A percentile compares a stretch with the other conserved stretches of the same genome.
Conservation (phyloP, 2,797 vertebrate genomes). For the Tauraco hartlaubi region DNA sequence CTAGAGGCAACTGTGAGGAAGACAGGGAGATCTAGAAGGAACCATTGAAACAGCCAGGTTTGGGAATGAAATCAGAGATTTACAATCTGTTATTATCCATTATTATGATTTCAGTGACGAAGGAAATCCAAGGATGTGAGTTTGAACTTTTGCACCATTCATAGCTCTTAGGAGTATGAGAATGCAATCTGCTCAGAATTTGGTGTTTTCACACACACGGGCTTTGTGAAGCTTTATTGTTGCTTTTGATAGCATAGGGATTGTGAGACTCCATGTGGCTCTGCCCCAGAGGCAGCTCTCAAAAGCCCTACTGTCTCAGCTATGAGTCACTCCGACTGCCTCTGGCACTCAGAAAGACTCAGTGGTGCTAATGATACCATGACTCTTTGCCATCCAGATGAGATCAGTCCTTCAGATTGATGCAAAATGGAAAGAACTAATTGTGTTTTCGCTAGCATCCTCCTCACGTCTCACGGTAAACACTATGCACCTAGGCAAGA, state of each 20-base stretch:
- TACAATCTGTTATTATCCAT: not conserved
- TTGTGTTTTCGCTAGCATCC: not conserved
- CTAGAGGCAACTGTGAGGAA: not conserved
- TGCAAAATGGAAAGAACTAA: not conserved
- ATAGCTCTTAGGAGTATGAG: not conserved
- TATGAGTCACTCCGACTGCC: slow-evolving; percentile 14
- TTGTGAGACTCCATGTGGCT: not conserved
- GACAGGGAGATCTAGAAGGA: not conserved
- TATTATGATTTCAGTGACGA: not conserved
- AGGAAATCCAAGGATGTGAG: not conserved
- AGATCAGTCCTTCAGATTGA: slow-evolving; percentile 18
- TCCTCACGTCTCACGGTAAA: not conserved
- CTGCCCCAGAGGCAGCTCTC: slow-evolving; percentile 15
- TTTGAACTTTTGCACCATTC: not conserved
- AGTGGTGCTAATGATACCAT: not conserved
- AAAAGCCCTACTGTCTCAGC: slow-evolving; percentile 34
- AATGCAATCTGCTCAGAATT: not conserved
- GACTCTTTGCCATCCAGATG: not conserved
- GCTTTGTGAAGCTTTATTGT: not conserved
- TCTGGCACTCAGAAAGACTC: not conserved
- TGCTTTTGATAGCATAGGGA: not conserved
- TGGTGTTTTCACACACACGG: not conserved
- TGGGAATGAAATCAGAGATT: not conserved
- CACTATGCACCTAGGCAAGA: not conserved
- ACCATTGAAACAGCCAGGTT: not conserved